A percentile compares a stretch with the other conserved stretches of the same genome.
phyloP scores from a whole-genome alignment of 2,888 invertebrate genomes.

The Eupithecia dodoneata region DNA sequence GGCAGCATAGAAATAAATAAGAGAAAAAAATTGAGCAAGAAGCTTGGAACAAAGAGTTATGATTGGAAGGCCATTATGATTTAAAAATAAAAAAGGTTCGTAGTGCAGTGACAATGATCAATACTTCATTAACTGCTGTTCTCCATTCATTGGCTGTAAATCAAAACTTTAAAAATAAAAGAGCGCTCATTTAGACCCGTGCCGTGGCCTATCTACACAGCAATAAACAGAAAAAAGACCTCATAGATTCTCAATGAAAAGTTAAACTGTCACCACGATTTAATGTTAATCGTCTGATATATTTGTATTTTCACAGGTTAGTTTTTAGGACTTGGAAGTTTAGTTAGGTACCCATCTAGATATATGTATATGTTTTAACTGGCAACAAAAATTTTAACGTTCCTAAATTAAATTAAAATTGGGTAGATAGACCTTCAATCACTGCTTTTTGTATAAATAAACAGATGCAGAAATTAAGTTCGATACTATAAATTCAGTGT shows the following conservation, averaged over 20 bases:
- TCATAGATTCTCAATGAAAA: background rate
- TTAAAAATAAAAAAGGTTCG: conserved; percentile 48
- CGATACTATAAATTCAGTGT: conserved; percentile 47
- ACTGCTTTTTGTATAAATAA: background rate
- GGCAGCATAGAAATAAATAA: conserved; percentile 37
- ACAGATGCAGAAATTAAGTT: conserved; percentile 31
- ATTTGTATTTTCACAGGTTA: background rate
- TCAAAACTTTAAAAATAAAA: conserved; percentile 71
- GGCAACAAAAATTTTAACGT: no score
- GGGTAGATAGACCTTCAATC: background rate
- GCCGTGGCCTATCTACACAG: conserved; percentile 53
- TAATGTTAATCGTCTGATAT: background rate
- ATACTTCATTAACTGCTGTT: conserved; percentile 74
- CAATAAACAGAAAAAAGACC: conserved; percentile 24
- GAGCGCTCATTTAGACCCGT: conserved; percentile 70
- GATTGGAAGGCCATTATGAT: conserved; percentile 53
- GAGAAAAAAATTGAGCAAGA: conserved; percentile 35
- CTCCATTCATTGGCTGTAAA: conserved; percentile 75
- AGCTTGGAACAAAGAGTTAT: conserved; percentile 55
- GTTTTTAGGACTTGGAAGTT: background rate
- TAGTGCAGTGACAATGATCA: conserved; percentile 69
- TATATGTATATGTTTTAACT: no score
- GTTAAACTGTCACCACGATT: background rate
- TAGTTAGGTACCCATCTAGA: no score
- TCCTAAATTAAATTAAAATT: background rate